Evolutionary conservation across 2,113 vertebrate genomes (phyloP).

Genomic region (Nibea coibor): DNA sequence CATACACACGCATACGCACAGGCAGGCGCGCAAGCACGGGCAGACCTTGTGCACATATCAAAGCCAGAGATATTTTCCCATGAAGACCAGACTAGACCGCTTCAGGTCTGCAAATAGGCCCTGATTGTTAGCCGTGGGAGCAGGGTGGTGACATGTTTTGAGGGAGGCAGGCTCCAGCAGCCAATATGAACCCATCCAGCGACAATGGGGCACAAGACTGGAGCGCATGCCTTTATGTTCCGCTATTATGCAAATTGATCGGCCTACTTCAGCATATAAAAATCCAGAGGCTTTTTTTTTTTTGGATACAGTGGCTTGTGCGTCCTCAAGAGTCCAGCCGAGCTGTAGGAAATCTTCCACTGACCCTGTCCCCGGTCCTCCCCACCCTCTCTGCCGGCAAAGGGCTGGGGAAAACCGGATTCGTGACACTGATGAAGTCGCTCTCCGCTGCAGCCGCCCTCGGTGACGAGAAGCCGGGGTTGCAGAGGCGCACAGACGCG

Average conservation of each 20-base stretch:
- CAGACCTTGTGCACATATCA: conserved; percentile 63
- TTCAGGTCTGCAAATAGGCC: conserved; percentile 61
- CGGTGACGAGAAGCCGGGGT: conserved; percentile 53
- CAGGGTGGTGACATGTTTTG: conserved; percentile 76
- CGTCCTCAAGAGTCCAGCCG: conserved; percentile 54
- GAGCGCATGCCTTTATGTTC: conserved; percentile 66
- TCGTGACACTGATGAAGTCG: conserved; percentile 80
- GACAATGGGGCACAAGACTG: conserved; percentile 46
- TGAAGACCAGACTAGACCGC: conserved; percentile 53
- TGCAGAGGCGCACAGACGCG: conserved; percentile 47
- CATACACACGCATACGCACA: conserved; percentile 50
- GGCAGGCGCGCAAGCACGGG: conserved; percentile 45
- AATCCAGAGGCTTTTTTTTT: conserved; percentile 51
- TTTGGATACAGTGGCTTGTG: conserved; percentile 32
- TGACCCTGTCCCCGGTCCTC: conserved; percentile 73
- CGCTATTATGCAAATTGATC: conserved; percentile 69
- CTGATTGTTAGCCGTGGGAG: conserved; percentile 60
- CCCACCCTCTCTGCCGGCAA: conserved; percentile 76
- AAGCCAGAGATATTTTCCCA: conserved; percentile 43
- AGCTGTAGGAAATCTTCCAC: conserved; percentile 69
- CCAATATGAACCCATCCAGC: conserved; percentile 52
- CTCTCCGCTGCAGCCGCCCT: conserved; percentile 68
- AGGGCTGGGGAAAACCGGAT: conserved; percentile 80
- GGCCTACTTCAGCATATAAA: conserved; percentile 58
- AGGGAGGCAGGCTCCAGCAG: conserved; percentile 57